Conservation (phyloP, 2,113 vertebrate species). For the Oceanites oceanicus region DNA sequence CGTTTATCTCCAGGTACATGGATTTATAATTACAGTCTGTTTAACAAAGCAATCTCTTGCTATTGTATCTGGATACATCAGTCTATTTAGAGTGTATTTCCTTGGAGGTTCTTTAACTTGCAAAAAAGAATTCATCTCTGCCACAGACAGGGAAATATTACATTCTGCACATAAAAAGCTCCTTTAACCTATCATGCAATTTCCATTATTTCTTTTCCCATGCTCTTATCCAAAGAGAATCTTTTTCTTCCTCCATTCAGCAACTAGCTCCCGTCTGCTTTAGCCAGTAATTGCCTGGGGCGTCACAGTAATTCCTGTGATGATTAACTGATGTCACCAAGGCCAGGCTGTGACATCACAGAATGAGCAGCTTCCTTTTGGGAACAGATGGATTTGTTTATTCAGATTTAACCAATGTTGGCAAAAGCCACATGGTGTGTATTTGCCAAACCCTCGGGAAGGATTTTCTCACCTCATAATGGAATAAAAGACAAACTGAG, state of each 20-base stretch:
- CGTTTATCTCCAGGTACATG: background rate
- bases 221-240: background rate
- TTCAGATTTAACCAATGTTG: background rate
- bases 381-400: background rate
- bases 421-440: background rate
- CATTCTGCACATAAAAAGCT: background rate
- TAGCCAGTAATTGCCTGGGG: background rate
- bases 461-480: background rate
- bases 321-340: background rate
- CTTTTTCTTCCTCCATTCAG: background rate
- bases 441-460: background rate
- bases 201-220: background rate
- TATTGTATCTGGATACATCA: background rate
- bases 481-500: background rate
- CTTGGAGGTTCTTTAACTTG: background rate
- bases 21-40: background rate
- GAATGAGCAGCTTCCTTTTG: background rate
- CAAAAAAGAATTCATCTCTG: background rate
- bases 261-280: background rate
- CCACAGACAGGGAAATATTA: background rate
- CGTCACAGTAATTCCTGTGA: background rate
- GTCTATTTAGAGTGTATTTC: background rate
- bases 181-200: background rate
- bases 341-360: background rate
- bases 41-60: background rate